These are phyloP conservation scores for Gadus macrocephalus DNA, from an alignment of 2,113 vertebrate genomes.

Conservation along the genomic window DNA sequence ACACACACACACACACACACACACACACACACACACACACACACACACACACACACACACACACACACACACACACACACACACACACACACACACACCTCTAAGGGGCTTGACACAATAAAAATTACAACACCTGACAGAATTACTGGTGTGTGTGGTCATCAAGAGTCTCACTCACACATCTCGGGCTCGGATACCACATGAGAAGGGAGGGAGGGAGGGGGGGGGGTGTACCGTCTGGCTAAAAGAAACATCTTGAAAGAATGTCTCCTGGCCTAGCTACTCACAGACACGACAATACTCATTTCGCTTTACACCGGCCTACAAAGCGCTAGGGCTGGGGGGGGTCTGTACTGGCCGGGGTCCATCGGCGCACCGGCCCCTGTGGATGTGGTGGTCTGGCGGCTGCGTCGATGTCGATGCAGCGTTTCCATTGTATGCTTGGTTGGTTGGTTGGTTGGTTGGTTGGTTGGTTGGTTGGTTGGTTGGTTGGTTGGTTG, in stretches of 20 bases:
- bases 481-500: background rate
- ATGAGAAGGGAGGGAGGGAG: no score
- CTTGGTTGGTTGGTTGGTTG: background rate
- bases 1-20: no score
- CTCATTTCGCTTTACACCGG: conserved; percentile 74
- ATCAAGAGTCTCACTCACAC: background rate
- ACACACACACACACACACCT: no score
- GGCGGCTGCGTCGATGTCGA: background rate
- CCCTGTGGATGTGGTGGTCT: conserved; percentile 1
- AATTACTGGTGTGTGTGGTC: conserved; percentile 17
- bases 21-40: no score
- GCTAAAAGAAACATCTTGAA: conserved; percentile 73
- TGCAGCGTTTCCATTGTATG: background rate
- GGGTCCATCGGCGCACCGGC: conserved; percentile 66
- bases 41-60: no score
- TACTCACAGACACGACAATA: conserved; percentile 93
- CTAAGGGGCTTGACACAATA: background rate
- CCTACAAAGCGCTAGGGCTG: conserved; percentile 91
- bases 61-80: no score
- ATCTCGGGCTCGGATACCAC: no score
- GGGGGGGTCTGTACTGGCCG: conserved; percentile 85
- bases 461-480: no score
- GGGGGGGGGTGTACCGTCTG: conserved; percentile 62
- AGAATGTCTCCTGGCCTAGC: conserved; percentile 79
- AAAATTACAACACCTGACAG: conserved; percentile 27